Evolutionary conservation across 2,888 invertebrate species (phyloP).

Genomic region (Blera fallax): DNA sequence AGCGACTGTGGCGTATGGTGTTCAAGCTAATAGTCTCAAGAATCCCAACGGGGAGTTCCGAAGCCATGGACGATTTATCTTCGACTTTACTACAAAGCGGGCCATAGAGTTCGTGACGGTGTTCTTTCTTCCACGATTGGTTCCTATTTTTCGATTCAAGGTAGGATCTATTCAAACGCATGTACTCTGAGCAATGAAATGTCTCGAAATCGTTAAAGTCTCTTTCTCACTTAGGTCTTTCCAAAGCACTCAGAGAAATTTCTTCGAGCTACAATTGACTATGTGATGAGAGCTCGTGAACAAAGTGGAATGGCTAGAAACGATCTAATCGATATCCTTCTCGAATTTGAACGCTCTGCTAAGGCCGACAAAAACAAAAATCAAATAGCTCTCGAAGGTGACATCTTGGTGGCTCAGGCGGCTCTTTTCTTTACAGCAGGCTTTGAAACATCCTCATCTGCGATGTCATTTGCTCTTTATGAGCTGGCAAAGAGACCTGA

Average conservation of each 20-base stretch:
- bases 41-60: conserved; percentile 82
- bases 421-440: conserved; percentile 81
- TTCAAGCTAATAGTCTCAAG: conserved; percentile 81
- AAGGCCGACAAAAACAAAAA: conserved; percentile 50
- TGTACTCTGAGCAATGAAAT: no score
- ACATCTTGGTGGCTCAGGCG: conserved; percentile 80
- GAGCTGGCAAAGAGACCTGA: conserved; percentile 81
- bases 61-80: conserved; percentile 80
- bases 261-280: conserved; percentile 80
- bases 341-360: conserved; percentile 77
- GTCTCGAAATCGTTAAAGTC: no score
- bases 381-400: conserved; percentile 78
- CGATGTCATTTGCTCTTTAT: conserved; percentile 82
- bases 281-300: conserved; percentile 81
- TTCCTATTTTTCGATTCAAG: conserved; percentile 78
- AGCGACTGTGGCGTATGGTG: conserved; percentile 82
- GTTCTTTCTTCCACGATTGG: conserved; percentile 81
- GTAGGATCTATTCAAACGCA: conserved; percentile 37
- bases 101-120: conserved; percentile 79
- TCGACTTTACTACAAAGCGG: conserved; percentile 78
- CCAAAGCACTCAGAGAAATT: conserved; percentile 78
- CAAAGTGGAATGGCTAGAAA: conserved; percentile 79
- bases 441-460: conserved; percentile 81
- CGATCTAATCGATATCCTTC: conserved; percentile 80
- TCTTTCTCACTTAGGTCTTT: conserved; percentile 77